Conservation (phyloP, 2,797 vertebrate genomes). For the Columba guinea region DNA sequence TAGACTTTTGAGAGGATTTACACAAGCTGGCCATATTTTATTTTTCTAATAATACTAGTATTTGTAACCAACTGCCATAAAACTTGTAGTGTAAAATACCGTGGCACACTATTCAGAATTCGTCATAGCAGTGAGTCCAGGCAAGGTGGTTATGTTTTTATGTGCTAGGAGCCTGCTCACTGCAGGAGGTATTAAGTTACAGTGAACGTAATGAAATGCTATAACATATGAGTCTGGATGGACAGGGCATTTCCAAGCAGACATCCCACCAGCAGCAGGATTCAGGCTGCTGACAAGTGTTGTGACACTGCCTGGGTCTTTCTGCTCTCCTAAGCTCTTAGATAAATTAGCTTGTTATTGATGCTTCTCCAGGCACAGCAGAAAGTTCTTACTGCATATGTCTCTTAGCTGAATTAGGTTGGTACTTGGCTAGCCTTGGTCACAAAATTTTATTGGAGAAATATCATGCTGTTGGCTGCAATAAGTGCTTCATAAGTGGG, state of each 20-base stretch:
- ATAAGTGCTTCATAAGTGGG: not conserved
- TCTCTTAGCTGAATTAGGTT: slow-evolving; percentile 5
- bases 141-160: not conserved
- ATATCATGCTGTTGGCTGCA: not conserved
- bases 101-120: not conserved
- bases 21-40: not conserved
- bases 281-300: not conserved
- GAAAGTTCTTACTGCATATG: not conserved
- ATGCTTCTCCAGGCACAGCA: not conserved
- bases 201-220: slow-evolving; percentile 27
- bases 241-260: not conserved
- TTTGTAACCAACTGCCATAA: not conserved
- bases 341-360: not conserved
- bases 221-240: not conserved
- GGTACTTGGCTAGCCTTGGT: not conserved
- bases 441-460: slow-evolving; percentile 6
- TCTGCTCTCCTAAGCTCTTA: not conserved
- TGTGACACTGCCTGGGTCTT: not conserved
- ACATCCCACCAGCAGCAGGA: not conserved
- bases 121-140: not conserved
- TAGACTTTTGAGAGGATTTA: not conserved
- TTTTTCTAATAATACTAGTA: not conserved
- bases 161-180: not conserved
- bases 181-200: not conserved
- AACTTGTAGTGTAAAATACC: not conserved